Conservation (phyloP, 1,140 invertebrate species). For the Drosophila bipectinata region DNA sequence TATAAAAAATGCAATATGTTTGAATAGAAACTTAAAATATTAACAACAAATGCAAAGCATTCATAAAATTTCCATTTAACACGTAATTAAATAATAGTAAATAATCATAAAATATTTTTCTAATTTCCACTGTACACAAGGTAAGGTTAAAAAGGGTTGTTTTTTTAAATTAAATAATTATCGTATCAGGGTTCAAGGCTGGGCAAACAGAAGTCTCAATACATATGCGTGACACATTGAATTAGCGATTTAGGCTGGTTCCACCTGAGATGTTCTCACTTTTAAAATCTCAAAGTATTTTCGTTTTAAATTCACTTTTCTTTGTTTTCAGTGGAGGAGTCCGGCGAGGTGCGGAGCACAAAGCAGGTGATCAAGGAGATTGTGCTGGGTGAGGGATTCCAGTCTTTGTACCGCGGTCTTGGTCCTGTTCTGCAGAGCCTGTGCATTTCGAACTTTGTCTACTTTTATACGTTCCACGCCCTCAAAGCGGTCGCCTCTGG, state of each 20-base stretch:
- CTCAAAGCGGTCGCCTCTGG: constrained; percentile 87
- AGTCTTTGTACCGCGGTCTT: constrained; percentile 91
- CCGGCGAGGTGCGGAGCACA: constrained; percentile 85
- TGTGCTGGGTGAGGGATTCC: constrained; percentile 88
- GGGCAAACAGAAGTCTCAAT: neutral
- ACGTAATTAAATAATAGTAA: neutral
- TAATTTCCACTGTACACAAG: neutral
- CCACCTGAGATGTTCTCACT: neutral
- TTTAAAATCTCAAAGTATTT: neutral
- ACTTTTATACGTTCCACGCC: constrained; percentile 96
- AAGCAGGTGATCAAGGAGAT: constrained; percentile 87
- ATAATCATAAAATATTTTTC: neutral
- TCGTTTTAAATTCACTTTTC: neutral
- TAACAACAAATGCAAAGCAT: neutral
- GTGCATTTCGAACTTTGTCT: constrained; percentile 95
- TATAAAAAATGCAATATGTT: too few relatives aligned
- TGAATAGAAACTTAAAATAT: too few relatives aligned
- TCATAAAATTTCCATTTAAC: neutral
- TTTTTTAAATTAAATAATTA: constrained; percentile 30
- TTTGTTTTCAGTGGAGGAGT: constrained; percentile 86
- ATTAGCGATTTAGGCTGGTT: constrained; percentile 12
- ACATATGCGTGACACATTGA: constrained; percentile 33
- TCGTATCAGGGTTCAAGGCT: constrained; percentile 17
- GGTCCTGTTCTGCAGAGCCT: constrained; percentile 92
- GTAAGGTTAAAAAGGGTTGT: neutral